Base-by-base conservation (phyloP, 1,140 invertebrate genomes). In the Brachionus sp. region DNA sequence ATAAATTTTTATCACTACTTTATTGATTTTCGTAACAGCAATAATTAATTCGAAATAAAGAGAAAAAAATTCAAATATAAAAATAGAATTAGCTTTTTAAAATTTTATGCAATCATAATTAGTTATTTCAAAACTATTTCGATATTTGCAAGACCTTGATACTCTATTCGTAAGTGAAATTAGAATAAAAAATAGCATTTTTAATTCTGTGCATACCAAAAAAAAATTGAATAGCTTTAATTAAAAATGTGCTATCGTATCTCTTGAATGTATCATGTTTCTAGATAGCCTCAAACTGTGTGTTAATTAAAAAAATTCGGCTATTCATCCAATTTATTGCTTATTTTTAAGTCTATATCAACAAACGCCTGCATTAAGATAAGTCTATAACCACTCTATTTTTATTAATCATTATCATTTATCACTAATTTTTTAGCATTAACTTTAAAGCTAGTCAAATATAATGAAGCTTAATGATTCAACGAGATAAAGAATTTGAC, bases 241-340 rank as follows among this genome's bases (percentile, higher is more conserved):
- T 23, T 57, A 57, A 57, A 57, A 57, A 19, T 19, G 16, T 16
- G 0, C n/a, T 57, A 57, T 50, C 10, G 16, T 13, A 16, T 50
- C 13, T 50, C 44, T 13, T 50, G 44, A 3, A 13, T 50, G 16
- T 50, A 50, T 50, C 44, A 50, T n/a, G 12, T 50, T 50, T 50
- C 50, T 57, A 9, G 50, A 19, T 57, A 57, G 50, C 50, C 50
- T 57, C 50, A 57, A 57, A 57, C 50, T 23, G 50, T 16, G 50
- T 57, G 9, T 57, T 57, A 57, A 57, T 57, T 57, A 57, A 57
- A 57, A 57, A 57, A 57, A 57, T 57, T n/a, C 50, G 50, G 50
- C 50, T 57, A 57, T 57, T 19, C n/a, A 19, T 19, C 16, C 50
- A 57, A 50, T 19, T 57, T 16, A 19, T 57, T 23, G 50, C 50